Base-by-base conservation (phyloP, 2,888 invertebrate species). In the Drosophila seclusa region DNA sequence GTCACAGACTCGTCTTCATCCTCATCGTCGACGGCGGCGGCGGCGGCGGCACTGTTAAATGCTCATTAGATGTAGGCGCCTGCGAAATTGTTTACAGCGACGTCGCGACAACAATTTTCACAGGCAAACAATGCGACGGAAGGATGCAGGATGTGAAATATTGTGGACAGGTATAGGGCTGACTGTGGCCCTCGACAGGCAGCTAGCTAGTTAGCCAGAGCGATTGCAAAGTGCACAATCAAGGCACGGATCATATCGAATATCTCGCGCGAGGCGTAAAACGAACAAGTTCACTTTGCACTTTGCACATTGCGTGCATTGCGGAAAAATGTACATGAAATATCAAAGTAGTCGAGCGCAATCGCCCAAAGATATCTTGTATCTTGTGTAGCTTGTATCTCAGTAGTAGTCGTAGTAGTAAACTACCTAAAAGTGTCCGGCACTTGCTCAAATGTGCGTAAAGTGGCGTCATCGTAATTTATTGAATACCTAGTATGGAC, bases 21-120 rank as follows among this genome's bases (percentile, higher is more conserved):
- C 21, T 57, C 58, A 7, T 49, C 42, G 6, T 27, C 67, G 18
- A 16, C 60, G 18, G 2, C 59, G 16, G 18, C 58, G 52, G n/a
- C 58, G 72, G 7, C 57, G 70, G 57, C 73, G 77, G 59, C 76
- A 76, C 80, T 89, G 91, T 88, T 90, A 87, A 88, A 86, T 68
- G 81, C 80, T 90, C 91, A 91, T 91, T 92, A 91, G 87, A 82
- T 70, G 76, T 77, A 81, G 91, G 92, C 92, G 92, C 92, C 92
- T 91, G 84, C 87, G 55, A 87, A 87, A 91, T 86, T 91, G 89
- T 92, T 91, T 91, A 90, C 90, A 88, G 81, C 87, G 76, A 73
- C 82, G 91, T 87, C 91, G 91, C 91, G 91, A 91, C 91, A 91
- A 84, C 86, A 87, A 83, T 87, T 91, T 92, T 91, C 91, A 91